Evolutionary conservation across 2,888 invertebrate species (phyloP), one percentile per base, ranked within the genome.

Genomic region (Sclerodermus sp.): DNA sequence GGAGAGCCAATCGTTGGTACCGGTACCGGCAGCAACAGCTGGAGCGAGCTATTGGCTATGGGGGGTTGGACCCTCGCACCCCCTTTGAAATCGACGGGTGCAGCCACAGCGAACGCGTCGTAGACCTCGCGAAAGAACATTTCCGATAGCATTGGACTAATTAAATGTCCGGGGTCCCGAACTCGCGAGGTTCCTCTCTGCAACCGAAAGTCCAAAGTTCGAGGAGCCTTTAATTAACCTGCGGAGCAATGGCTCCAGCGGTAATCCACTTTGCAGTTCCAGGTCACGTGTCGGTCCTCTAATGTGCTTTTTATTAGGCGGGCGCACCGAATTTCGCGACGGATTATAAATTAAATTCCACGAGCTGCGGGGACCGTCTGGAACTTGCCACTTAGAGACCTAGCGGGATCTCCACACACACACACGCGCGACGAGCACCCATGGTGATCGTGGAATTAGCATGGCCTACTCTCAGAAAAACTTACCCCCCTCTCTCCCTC

Each of bases 231-330:
- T 62, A 62, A 62, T 62, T 62, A 62, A 61, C 57, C 18, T n/a
- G 10, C 29, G 18, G 50, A 40, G 48, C 44, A 44, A 47, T 53
- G 47, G 50, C 49, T 51, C 53, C 49, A 47, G 53, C 44, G 41
- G 51, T 62, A 62, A 62, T 62, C 56, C 53, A 60, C 60, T 62
- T 60, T 62, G 46, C 50, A 58, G 58, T 56, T 54, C 34, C 54
- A 45, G 49, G 47, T 55, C 54, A 54, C 52, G 50, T 46, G 51
- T 38, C 8, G n/a, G 42, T 16, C 47, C 60, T 52, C 59, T 67
- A 70, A 70, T 62, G 64, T 52, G 55, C 55, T 64, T 63, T 70
- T 70, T 67, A 68, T 67, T 70, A 64, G 54, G 53, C 58, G 55
- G 32, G 41, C 34, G 38, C 43, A 45, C 50, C 51, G 50, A 62